A percentile compares a stretch with the other conserved stretches of the same genome.
Conservation (phyloP, 2,797 vertebrate genomes). For the Pangasius krempfi region DNA sequence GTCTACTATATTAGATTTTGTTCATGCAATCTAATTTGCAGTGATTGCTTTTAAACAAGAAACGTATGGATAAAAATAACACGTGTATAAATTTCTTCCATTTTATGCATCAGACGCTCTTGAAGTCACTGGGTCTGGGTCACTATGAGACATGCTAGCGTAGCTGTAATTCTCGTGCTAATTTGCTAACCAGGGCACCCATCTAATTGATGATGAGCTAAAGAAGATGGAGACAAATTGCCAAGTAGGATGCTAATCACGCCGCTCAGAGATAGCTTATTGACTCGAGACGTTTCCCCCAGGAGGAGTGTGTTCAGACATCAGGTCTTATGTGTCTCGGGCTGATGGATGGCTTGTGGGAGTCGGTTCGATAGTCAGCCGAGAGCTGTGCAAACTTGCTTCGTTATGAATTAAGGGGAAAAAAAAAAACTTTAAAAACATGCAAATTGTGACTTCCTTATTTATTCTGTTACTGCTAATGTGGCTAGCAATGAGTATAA, state of each 20-base stretch:
- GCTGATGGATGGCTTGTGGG: slow-evolving; percentile 26
- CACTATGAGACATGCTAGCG: background rate
- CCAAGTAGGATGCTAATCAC: slow-evolving; percentile 34
- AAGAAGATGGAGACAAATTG: slow-evolving; percentile 45
- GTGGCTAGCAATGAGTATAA: background rate
- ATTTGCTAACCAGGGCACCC: background rate
- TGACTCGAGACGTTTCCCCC: slow-evolving; percentile 24
- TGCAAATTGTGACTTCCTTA: too few relatives aligned
- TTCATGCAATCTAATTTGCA: background rate
- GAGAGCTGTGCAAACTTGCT: background rate
- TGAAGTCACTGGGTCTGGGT: background rate
- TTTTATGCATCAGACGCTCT: too few relatives aligned
- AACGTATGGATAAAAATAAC: background rate
- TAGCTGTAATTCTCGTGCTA: background rate
- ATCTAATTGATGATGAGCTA: slow-evolving; percentile 19
- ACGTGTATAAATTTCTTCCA: background rate
- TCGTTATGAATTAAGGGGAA: background rate
- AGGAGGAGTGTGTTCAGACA: slow-evolving; percentile 27
- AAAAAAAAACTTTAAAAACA: background rate
- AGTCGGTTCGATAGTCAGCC: slow-evolving; percentile 8
- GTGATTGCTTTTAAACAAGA: background rate
- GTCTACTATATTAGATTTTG: background rate
- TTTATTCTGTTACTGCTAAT: background rate
- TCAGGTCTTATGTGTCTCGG: slow-evolving; percentile 13
- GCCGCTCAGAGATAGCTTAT: slow-evolving; percentile 37